phyloP scores from a whole-genome alignment of 2,888 invertebrate genomes.

The Stenotaenia linearis region DNA sequence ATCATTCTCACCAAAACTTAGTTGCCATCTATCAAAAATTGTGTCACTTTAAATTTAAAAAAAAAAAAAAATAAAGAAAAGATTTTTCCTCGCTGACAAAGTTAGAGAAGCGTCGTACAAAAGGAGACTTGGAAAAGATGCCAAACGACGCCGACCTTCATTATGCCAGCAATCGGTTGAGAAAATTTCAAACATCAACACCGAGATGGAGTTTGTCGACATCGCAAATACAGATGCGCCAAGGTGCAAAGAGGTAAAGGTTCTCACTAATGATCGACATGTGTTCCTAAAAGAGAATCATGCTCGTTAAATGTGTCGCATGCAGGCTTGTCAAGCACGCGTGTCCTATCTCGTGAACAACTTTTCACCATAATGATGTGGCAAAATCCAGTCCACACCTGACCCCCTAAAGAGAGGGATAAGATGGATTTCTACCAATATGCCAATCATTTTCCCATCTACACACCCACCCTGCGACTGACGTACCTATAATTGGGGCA shows the following conservation, averaged over 20 bases:
- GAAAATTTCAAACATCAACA: constrained; percentile 10
- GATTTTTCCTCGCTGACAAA: neutral
- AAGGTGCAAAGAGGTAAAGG: constrained; percentile 23
- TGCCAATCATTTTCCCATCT: neutral
- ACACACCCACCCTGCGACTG: neutral
- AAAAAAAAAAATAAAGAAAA: neutral
- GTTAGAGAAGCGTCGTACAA: neutral
- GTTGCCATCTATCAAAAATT: constrained; percentile 26
- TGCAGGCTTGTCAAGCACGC: constrained; percentile 20
- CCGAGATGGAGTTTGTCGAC: neutral
- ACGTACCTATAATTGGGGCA: constrained; percentile 7
- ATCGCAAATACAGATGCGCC: neutral
- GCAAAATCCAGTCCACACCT: constrained; percentile 17
- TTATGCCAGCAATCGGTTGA: neutral
- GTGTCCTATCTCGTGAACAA: neutral
- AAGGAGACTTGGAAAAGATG: too few species aligned
- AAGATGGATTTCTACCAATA: neutral
- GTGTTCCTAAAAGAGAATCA: neutral
- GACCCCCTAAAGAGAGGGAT: neutral
- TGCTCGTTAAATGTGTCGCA: constrained; percentile 6
- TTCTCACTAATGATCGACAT: constrained; percentile 16
- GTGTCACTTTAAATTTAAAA: neutral
- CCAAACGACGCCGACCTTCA: neutral
- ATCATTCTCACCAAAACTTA: neutral
- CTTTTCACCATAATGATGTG: constrained; percentile 6